phyloP scores from a whole-genome alignment of 2,797 vertebrate genomes.

The Hoplostethus mediterraneus region DNA sequence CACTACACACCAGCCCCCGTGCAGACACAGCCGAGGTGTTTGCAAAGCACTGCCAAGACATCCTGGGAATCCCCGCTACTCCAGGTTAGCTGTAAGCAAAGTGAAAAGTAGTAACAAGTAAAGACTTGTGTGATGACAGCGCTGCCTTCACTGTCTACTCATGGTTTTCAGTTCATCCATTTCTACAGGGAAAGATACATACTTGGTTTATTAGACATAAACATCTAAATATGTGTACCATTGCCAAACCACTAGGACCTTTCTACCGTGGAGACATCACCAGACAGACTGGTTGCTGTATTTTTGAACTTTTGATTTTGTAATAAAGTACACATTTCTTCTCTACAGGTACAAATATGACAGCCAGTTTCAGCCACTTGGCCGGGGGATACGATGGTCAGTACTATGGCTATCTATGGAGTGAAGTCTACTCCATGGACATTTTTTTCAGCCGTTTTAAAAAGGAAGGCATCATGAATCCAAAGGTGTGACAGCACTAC shows the following conservation, averaged over 20 bases:
- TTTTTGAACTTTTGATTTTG: not conserved
- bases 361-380: slow-evolving; percentile 93
- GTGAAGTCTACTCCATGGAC: slow-evolving; percentile 96
- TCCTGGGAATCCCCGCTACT: slow-evolving; percentile 93
- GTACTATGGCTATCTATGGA: slow-evolving; percentile 97
- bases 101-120: not conserved
- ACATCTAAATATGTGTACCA: too few relatives aligned
- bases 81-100: slow-evolving; percentile 82
- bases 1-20: slow-evolving; percentile 85
- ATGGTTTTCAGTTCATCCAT: not conserved
- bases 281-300: too few relatives aligned
- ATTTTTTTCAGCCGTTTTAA: slow-evolving; percentile 95
- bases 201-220: too few relatives aligned
- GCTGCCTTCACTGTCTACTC: too few relatives aligned
- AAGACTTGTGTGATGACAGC: too few relatives aligned
- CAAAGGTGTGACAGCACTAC: slow-evolving; percentile 83
- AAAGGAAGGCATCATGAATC: slow-evolving; percentile 93
- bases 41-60: slow-evolving; percentile 88
- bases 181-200: too few relatives aligned
- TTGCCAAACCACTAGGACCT: too few relatives aligned
- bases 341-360: slow-evolving; percentile 93
- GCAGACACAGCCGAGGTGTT: slow-evolving; percentile 91
- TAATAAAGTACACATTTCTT: slow-evolving; percentile 24
- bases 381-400: slow-evolving; percentile 94
- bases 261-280: too few relatives aligned